Base-by-base conservation (phyloP, 1,140 invertebrate genomes). In the Sinonovacula constricta region DNA sequence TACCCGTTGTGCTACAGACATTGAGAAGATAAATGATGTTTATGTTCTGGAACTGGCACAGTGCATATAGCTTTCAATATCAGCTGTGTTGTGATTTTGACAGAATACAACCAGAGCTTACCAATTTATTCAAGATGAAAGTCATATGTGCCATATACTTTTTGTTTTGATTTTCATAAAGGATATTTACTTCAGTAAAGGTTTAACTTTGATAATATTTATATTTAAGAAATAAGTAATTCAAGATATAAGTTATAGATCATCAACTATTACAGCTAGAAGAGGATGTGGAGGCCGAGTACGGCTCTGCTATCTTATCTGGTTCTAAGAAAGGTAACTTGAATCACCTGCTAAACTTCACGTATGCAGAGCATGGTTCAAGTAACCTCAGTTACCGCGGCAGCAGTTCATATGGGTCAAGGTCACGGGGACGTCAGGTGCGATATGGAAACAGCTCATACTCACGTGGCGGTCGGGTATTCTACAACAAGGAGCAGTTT, bases 311-410 rank as follows among this genome's bases (percentile, higher is more conserved):
- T 83, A 94, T 95, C 92, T 91, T 93, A 87, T 91, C 93, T 87
- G 95, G 95, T 92, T 95, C 95, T 89, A 97, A 97, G 92, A 97
- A 97, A 92, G 95, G 95, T 92, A 97, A 96, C 92, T 92, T 96
- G 91, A 97, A 96, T 92, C 95, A 97, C 93, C 93, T 98, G 93
- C 93, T 98, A 81, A 97, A 98, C 92, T 92, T 92, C 74, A 85
- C 80, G 95, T 97, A 92, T 93, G 95, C 90, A 93, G 95, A 83
- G 92, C 53, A 80, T 90, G 72, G 71, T 22, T 53, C 5, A 14
- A 68, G 59, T 49, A 51, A 34, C 1, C n/a, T n/a, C n/a, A n/a
- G n/a, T n/a, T 30, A 34, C 26, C 5, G 62, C 31, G 68, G 86
- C 26, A 57, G 53, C 45, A 59, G 74, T 10, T 26, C 59, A 51